Conservation (phyloP, 2,797 vertebrate species). For the Lithobates pipiens region DNA sequence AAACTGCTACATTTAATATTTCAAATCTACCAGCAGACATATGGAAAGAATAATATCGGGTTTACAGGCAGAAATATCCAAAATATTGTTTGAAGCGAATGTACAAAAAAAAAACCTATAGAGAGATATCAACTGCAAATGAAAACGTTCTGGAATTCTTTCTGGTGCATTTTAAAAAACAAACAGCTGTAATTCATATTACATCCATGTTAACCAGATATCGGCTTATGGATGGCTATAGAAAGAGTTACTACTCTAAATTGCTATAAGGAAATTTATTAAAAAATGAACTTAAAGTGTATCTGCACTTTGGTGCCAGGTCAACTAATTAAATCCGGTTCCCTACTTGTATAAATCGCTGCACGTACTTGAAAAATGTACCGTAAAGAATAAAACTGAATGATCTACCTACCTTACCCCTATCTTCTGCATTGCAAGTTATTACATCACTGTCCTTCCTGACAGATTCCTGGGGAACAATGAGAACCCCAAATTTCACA, state of each 20-base stretch:
- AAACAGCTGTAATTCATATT: constrained; percentile 26
- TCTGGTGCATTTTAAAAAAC: constrained; percentile 5
- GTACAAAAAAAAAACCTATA: constrained; percentile 35
- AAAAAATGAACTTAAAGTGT: no score
- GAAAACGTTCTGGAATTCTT: constrained; percentile 2
- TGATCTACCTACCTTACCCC: not conserved
- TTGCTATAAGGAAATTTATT: no score
- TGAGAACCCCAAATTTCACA: not conserved
- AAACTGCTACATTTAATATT: constrained; percentile 49
- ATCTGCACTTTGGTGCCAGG: no score
- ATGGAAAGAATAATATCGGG: constrained; percentile 45
- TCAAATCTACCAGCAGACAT: constrained; percentile 36
- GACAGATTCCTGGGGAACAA: not conserved
- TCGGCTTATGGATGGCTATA: not conserved
- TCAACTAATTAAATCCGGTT: no score
- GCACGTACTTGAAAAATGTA: not conserved
- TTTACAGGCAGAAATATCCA: constrained; percentile 10
- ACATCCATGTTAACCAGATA: not conserved
- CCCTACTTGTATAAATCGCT: not conserved
- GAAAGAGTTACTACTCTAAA: no score
- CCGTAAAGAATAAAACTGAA: not conserved
- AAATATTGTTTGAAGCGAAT: constrained; percentile 40
- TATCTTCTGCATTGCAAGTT: not conserved
- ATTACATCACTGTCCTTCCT: no score
- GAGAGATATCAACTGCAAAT: constrained; percentile 18